Percentiles rank a stretch among this genome's conserved stretches.
These are phyloP conservation scores for Eupithecia centaureata DNA, from an alignment of 2,888 invertebrate species.

Conservation along the genomic window DNA sequence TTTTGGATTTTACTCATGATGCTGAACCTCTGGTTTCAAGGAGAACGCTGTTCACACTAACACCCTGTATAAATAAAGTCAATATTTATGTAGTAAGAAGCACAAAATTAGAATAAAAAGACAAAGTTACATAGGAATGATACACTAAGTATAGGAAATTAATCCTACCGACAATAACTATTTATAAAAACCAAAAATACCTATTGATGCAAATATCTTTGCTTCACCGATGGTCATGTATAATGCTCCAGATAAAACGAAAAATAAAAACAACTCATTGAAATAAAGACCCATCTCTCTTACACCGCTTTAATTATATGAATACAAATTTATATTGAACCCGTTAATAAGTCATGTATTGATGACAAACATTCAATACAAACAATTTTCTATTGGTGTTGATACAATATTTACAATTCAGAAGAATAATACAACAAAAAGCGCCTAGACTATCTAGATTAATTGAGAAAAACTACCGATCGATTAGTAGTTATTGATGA, in stretches of 20 bases:
- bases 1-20: too few relatives aligned
- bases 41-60: too few relatives aligned
- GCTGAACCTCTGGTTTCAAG: too few relatives aligned
- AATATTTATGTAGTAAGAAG: background rate
- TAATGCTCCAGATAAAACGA: background rate
- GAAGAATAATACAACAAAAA: background rate
- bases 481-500: background rate
- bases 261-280: background rate
- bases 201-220: background rate
- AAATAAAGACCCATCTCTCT: background rate
- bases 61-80: too few relatives aligned
- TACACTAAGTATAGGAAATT: too few relatives aligned
- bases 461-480: too few relatives aligned
- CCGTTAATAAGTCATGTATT: background rate
- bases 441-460: background rate
- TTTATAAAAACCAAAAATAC: background rate
- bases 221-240: background rate
- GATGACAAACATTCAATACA: background rate
- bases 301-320: background rate
- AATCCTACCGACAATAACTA: background rate
- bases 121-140: background rate
- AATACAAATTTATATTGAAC: background rate
- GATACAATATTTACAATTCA: background rate
- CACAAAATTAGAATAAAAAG: background rate
- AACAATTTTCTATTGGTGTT: background rate